phyloP scores from a whole-genome alignment of 2,797 vertebrate genomes.

The Botia almorhae region DNA sequence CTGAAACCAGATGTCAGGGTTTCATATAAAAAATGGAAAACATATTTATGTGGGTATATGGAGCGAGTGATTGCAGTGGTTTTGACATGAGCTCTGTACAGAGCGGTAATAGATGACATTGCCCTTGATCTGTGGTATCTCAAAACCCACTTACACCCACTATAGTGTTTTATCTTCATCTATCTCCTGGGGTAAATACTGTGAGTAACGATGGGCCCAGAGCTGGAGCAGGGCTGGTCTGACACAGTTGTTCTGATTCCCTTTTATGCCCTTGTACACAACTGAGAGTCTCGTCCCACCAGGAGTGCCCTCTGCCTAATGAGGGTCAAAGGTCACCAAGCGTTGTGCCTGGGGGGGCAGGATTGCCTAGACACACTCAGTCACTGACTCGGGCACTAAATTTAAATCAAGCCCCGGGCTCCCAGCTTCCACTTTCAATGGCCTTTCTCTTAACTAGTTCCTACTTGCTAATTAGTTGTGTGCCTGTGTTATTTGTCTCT shows the following conservation, averaged over 20 bases:
- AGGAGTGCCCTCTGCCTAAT: constrained; percentile 79
- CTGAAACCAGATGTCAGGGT: constrained; percentile 69
- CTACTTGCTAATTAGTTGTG: constrained; percentile 83
- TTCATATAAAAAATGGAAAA: constrained; percentile 63
- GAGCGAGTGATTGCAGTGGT: constrained; percentile 61
- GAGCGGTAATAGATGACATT: constrained; percentile 57
- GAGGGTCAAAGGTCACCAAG: constrained; percentile 80
- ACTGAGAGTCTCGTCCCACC: constrained; percentile 73
- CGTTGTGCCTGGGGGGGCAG: constrained; percentile 72
- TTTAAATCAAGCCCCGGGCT: constrained; percentile 79
- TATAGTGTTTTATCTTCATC: neutral
- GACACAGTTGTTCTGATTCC: neutral
- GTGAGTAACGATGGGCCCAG: constrained; percentile 21
- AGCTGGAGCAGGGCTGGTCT: constrained; percentile 21
- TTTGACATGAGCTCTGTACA: constrained; percentile 57
- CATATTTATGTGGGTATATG: constrained; percentile 65
- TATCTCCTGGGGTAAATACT: neutral
- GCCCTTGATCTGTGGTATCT: constrained; percentile 66
- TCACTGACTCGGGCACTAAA: constrained; percentile 81
- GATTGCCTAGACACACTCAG: constrained; percentile 78
- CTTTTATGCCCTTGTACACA: constrained; percentile 74
- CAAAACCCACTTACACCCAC: constrained; percentile 63
- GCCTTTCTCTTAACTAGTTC: constrained; percentile 83
- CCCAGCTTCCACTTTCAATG: constrained; percentile 72
- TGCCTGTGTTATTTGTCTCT: constrained; percentile 79